Evolutionary conservation across 2,888 invertebrate genomes (phyloP).

Genomic region (Ectropis crepuscularia): DNA sequence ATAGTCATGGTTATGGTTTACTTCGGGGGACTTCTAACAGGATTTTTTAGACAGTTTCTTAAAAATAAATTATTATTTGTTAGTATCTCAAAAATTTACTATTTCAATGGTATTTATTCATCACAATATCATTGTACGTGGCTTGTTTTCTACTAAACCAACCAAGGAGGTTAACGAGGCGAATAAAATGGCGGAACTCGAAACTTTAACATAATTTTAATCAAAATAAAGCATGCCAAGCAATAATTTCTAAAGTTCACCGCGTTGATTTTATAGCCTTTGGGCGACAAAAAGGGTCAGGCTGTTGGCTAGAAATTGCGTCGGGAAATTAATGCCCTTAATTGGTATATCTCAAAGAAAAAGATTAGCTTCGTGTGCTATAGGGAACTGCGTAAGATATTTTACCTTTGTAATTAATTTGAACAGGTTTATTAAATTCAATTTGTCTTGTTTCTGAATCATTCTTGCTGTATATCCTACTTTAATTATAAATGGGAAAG

Average conservation of each 20-base stretch:
- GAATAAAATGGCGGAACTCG: slow-evolving; percentile 11
- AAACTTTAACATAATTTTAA: slow-evolving; percentile 26
- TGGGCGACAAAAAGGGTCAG: slow-evolving; percentile 43
- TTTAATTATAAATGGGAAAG: background rate
- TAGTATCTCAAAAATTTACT: no score
- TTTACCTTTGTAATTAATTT: slow-evolving; percentile 25
- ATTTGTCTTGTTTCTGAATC: background rate
- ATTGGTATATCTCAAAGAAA: slow-evolving; percentile 59
- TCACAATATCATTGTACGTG: no score
- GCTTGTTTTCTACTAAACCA: background rate
- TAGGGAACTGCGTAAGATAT: slow-evolving; percentile 32
- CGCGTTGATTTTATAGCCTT: slow-evolving; percentile 49
- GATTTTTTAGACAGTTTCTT: no score
- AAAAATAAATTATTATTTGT: no score
- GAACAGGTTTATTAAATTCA: background rate
- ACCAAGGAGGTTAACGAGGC: background rate
- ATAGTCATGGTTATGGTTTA: no score
- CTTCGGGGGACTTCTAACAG: no score
- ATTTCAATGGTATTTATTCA: no score
- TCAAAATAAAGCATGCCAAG: slow-evolving; percentile 36
- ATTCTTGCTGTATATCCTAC: background rate
- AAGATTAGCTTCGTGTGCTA: slow-evolving; percentile 44
- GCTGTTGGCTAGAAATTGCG: slow-evolving; percentile 38
- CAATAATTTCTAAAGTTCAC: slow-evolving; percentile 43
- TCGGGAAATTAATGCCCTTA: slow-evolving; percentile 52